Evolutionary conservation across 2,888 invertebrate genomes (phyloP), one percentile per base, ranked within the genome.

Genomic region (Neuroscelio doddi): DNA sequence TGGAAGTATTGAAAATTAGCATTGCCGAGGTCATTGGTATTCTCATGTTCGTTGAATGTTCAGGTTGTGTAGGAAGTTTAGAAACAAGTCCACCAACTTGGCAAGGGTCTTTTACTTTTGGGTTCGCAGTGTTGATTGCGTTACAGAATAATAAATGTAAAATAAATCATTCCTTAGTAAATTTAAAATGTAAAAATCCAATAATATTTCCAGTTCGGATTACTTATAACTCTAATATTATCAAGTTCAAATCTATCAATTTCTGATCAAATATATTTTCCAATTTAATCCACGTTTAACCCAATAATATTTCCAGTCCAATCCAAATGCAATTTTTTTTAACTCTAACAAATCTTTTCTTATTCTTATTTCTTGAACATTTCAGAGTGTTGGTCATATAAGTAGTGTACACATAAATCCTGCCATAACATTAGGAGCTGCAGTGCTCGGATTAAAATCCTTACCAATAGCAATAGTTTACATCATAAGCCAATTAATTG

Each of bases 391-490:
- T 67, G 93, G 92, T 1, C 93, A 93, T 76, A 87, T 94, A 42
- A 93, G 93, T 24, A 92, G 92, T 16, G 91, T 92, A 0, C 92
- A 92, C 77, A 85, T 94, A 76, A 94, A 94, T 83, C 94, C 94
- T 0, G 89, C 90, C 0, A 91, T 94, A 2, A 92, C 93, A 0
- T 79, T 92, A 2, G 89, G 90, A 0, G 88, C 92, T 0, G 85
- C 89, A 1, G 80, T 91, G 32, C 86, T 88, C 75, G 90, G 90
- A 0, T 80, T 85, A 15, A 85, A 88, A 29, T 86, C 88, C 1
- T 78, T 89, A 0, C 80, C 87, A 41, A 86, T 90, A 57, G 90
- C 88, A 0, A 78, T 88, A 0, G 80, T 89, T 7, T 94, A 92
- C 76, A 71, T 90, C 0, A 75, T 89, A 1, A 90, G 87, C 1